Conservation (phyloP, 2,888 invertebrate genomes). For the Chrysolina oricalcia region DNA sequence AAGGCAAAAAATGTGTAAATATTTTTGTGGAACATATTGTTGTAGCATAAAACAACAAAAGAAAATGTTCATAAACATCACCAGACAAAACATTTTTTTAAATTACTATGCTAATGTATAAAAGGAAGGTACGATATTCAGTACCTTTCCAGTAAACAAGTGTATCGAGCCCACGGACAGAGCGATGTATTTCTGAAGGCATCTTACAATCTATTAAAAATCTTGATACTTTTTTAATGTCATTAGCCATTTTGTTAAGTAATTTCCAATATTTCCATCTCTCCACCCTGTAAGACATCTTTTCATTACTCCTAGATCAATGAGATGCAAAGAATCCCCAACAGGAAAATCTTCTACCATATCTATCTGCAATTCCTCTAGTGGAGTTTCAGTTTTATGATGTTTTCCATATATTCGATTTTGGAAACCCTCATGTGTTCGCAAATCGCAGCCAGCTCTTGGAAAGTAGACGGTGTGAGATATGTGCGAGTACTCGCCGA, state of each 20-base stretch:
- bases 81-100: slow-evolving; percentile 30
- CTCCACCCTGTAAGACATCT: slow-evolving; percentile 31
- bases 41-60: slow-evolving; percentile 36
- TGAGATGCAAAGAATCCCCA: slow-evolving; percentile 32
- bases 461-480: slow-evolving; percentile 46
- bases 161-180: slow-evolving; percentile 32
- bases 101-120: slow-evolving; percentile 38
- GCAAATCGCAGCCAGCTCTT: slow-evolving; percentile 29
- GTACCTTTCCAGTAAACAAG: slow-evolving; percentile 37
- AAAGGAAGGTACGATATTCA: slow-evolving; percentile 38
- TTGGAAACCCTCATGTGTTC: slow-evolving; percentile 53
- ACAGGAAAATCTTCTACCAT: slow-evolving; percentile 36
- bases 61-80: slow-evolving; percentile 43
- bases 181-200: slow-evolving; percentile 36
- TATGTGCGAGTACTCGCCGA: slow-evolving; percentile 48
- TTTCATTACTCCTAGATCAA: slow-evolving; percentile 40
- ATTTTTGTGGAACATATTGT: slow-evolving; percentile 39
- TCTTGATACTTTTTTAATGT: slow-evolving; percentile 26
- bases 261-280: slow-evolving; percentile 37
- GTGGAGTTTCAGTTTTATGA: slow-evolving; percentile 47
- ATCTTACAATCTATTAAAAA: slow-evolving; percentile 37
- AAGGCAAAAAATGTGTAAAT: slow-evolving; percentile 25
- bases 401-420: slow-evolving; percentile 47
- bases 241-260: slow-evolving; percentile 28
- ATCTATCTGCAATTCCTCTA: slow-evolving; percentile 13